A percentile compares a stretch with the other conserved stretches of the same genome.
phyloP scores from a whole-genome alignment of 30 jellyfish, hydroid and myxozoan species.

The Sanderia malayensis region DNA sequence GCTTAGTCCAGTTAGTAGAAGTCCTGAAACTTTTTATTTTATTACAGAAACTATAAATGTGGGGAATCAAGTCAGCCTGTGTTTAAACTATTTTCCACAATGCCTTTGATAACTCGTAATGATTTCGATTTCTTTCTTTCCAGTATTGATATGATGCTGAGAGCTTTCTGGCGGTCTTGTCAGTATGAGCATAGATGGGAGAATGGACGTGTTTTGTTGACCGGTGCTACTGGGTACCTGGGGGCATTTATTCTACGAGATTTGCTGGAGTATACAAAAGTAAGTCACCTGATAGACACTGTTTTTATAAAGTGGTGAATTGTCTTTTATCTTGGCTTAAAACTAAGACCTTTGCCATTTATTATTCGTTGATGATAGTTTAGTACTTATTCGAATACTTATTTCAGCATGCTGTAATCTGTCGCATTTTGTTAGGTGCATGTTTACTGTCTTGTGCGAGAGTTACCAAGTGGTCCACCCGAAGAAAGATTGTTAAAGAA shows the following conservation, averaged over 20 bases:
- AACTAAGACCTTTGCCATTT: too few relatives aligned
- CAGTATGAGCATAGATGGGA: slow-evolving; percentile 93
- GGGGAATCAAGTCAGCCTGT: too few relatives aligned
- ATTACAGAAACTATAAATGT: not conserved
- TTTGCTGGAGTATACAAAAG: slow-evolving; percentile 74
- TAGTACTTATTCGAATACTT: too few relatives aligned
- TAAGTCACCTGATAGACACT: slow-evolving; percentile 4
- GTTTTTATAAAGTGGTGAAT: too few relatives aligned
- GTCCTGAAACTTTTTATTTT: too few relatives aligned
- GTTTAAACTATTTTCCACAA: too few relatives aligned
- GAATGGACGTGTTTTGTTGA: slow-evolving; percentile 77
- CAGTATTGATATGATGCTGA: slow-evolving; percentile 85
- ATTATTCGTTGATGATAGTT: too few relatives aligned
- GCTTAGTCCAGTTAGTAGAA: slow-evolving; percentile 53
- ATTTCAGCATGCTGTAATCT: too few relatives aligned
- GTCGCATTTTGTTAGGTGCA: slow-evolving; percentile 76
- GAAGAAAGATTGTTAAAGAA: slow-evolving; percentile 44
- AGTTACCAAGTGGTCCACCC: slow-evolving; percentile 56
- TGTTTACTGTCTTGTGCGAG: slow-evolving; percentile 75
- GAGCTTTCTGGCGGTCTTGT: slow-evolving; percentile 94
- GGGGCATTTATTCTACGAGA: slow-evolving; percentile 81
- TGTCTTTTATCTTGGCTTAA: too few relatives aligned
- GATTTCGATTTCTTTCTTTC: not conserved
- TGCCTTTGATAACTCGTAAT: too few relatives aligned
- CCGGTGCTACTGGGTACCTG: slow-evolving; percentile 91